Evolutionary conservation across 2,113 vertebrate genomes (phyloP).

Genomic region (Sitta europaea): DNA sequence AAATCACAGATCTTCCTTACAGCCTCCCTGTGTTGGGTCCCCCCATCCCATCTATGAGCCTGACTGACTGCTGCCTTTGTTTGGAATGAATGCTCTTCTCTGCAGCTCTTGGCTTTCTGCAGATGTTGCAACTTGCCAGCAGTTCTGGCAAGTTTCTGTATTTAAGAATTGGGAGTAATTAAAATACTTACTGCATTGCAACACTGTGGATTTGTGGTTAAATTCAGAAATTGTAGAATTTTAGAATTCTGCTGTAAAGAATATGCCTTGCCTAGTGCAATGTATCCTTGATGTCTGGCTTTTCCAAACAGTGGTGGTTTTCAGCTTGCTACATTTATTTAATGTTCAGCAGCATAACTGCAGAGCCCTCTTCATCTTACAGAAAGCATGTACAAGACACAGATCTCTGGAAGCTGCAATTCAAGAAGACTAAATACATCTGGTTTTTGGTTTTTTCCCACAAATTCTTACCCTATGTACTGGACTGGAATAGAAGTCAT

Average conservation of each 20-base stretch:
- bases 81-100: background rate
- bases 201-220: background rate
- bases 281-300: background rate
- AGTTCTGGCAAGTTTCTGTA: background rate
- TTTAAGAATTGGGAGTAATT: background rate
- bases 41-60: background rate
- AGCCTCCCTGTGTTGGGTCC: background rate
- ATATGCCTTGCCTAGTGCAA: background rate
- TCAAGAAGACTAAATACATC: background rate
- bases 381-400: background rate
- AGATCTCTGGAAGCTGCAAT: background rate
- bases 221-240: background rate
- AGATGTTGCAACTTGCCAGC: background rate
- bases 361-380: background rate
- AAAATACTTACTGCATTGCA: background rate
- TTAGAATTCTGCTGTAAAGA: background rate
- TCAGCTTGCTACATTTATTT: background rate
- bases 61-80: background rate
- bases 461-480: background rate
- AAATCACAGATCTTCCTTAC: background rate
- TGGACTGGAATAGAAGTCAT: accelerated
- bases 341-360: background rate
- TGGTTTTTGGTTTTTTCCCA: background rate
- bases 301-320: background rate
- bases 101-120: background rate